Evolutionary conservation across 2,888 invertebrate species (phyloP).

Genomic region (Yponomeuta malinellus): DNA sequence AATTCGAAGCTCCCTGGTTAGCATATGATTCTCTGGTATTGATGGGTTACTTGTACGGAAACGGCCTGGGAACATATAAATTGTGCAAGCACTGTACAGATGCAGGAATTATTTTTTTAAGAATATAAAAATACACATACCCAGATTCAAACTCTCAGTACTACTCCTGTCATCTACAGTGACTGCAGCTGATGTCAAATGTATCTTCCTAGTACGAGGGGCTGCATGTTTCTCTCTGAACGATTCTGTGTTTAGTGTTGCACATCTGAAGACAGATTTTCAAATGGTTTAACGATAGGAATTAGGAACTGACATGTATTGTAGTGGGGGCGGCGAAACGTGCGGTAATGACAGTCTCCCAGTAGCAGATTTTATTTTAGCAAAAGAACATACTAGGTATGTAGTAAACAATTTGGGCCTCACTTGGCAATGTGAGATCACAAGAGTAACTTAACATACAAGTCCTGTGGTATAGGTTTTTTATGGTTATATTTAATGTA

Average conservation of each 20-base stretch:
- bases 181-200: conserved; percentile 66
- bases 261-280: conserved; percentile 39
- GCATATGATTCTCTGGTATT: conserved; percentile 74
- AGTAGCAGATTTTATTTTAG: too few relatives aligned
- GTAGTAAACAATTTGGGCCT: too few relatives aligned
- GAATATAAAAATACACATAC: conserved; percentile 32
- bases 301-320: background rate
- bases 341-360: too few relatives aligned
- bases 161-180: conserved; percentile 84
- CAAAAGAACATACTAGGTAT: too few relatives aligned
- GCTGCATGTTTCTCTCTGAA: conserved; percentile 57
- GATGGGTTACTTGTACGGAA: conserved; percentile 69
- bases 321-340: background rate
- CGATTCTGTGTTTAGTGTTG: conserved; percentile 53
- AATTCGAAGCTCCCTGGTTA: conserved; percentile 75
- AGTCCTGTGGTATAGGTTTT: too few relatives aligned
- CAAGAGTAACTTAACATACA: too few relatives aligned
- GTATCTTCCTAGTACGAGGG: conserved; percentile 51
- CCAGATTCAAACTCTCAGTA: conserved; percentile 85
- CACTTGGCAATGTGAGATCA: too few relatives aligned
- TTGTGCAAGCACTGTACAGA: conserved; percentile 17
- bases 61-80: conserved; percentile 44
- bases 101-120: background rate
- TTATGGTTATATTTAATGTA: too few relatives aligned
- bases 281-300: conserved; percentile 12